These are phyloP conservation scores for Drosophila azteca DNA, from an alignment of 1,140 invertebrate species.

Conservation along the genomic window DNA sequence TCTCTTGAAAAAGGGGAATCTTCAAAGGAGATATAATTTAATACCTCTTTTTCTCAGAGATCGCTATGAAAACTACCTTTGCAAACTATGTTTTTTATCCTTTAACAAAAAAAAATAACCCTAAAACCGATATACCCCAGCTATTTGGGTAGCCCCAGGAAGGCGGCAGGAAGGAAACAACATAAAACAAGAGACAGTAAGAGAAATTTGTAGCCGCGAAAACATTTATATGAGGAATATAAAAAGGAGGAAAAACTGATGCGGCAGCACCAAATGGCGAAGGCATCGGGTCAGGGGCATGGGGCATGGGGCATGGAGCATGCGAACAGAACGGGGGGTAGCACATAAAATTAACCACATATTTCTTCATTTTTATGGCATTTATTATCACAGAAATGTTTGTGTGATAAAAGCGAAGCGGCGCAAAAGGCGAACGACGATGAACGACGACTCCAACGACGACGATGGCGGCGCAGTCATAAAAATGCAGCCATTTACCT, in stretches of 20 bases:
- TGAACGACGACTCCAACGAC: constrained; percentile 48
- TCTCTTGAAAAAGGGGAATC: no score
- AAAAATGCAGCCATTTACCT: constrained; percentile 82
- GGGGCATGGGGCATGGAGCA: no score
- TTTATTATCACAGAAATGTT: constrained; percentile 83
- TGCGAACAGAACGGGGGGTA: constrained; percentile 14
- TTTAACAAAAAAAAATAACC: not conserved
- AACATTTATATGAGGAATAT: constrained; percentile 77
- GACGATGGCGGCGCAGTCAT: constrained; percentile 71
- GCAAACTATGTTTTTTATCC: no score
- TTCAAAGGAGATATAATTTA: no score
- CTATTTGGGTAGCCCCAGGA: not conserved
- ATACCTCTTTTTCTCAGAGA: no score
- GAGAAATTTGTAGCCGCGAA: constrained; percentile 75
- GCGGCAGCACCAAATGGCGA: constrained; percentile 11
- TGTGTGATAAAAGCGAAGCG: constrained; percentile 80
- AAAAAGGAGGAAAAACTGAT: constrained; percentile 63
- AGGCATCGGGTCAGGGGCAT: not conserved
- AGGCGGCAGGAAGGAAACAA: constrained; percentile 36
- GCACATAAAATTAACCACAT: constrained; percentile 82
- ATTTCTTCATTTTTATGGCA: constrained; percentile 83
- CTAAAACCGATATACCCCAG: constrained; percentile 13
- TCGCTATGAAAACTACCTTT: no score
- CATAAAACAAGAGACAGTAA: constrained; percentile 33
- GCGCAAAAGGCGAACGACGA: constrained; percentile 70